A percentile compares a stretch with the other conserved stretches of the same genome.
Evolutionary conservation across 2,797 vertebrate species (phyloP).

Genomic region (Ciconia nigra): DNA sequence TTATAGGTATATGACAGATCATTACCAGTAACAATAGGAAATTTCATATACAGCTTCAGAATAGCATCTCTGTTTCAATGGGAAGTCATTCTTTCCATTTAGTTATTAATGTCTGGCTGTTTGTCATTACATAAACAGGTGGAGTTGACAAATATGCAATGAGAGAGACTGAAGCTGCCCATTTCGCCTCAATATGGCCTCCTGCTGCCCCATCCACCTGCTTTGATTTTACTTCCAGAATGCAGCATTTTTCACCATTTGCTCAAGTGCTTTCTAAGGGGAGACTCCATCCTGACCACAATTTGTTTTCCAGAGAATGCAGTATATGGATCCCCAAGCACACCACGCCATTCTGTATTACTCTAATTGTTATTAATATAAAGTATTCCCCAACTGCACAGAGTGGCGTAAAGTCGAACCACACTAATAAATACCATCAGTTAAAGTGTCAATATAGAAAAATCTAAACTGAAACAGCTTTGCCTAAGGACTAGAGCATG

Average conservation of each 20-base stretch:
- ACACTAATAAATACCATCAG: not conserved
- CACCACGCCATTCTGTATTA: not conserved
- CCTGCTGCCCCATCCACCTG: constrained; percentile 27
- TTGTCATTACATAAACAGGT: constrained; percentile 21
- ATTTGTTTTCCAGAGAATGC: not conserved
- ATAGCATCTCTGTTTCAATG: not conserved
- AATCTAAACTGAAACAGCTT: not conserved
- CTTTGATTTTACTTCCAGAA: constrained; percentile 27
- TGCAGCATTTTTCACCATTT: not conserved
- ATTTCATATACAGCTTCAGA: not conserved
- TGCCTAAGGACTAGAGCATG: not conserved
- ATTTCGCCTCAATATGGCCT: constrained; percentile 15
- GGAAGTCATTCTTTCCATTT: not conserved
- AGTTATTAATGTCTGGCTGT: not conserved
- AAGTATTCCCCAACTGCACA: not conserved
- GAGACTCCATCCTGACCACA: not conserved
- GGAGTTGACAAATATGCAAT: constrained; percentile 25
- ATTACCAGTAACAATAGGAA: not conserved
- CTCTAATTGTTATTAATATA: constrained; percentile 2
- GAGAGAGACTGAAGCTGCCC: not conserved
- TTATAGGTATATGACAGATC: not conserved
- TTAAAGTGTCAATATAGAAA: not conserved
- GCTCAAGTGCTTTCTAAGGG: not conserved
- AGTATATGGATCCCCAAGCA: not conserved
- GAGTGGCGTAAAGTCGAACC: not conserved